A percentile compares a stretch with the other conserved stretches of the same genome.
Conservation (phyloP, 2,888 invertebrate species). For the Apantesis nais region DNA sequence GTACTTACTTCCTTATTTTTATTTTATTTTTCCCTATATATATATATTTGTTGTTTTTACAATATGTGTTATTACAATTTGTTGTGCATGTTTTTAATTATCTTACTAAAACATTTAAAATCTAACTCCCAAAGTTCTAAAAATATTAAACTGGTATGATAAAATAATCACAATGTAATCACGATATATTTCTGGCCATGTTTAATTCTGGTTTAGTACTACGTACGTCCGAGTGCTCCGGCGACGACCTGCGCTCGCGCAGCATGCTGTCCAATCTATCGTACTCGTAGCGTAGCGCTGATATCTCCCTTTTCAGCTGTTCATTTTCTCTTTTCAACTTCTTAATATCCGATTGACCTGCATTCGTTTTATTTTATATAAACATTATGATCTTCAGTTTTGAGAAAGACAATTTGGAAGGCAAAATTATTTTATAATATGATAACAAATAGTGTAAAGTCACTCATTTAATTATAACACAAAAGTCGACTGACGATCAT, state of each 20-base stretch:
- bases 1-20: background rate
- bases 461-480: too few species aligned
- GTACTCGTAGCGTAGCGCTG: slow-evolving; percentile 94
- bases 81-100: background rate
- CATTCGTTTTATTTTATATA: background rate
- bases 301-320: slow-evolving; percentile 93
- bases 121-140: background rate
- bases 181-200: background rate
- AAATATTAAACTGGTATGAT: background rate
- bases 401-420: background rate
- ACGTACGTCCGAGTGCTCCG: slow-evolving; percentile 82
- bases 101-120: background rate
- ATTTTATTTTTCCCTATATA: background rate
- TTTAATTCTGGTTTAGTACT: background rate
- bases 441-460: too few species aligned
- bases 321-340: slow-evolving; percentile 95
- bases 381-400: background rate
- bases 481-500: too few species aligned
- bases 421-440: too few species aligned
- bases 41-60: background rate
- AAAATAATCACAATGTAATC: background rate
- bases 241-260: slow-evolving; percentile 82
- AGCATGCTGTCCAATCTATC: slow-evolving; percentile 93
- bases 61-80: background rate
- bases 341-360: slow-evolving; percentile 95